Conservation (phyloP, 1,140 invertebrate genomes). For the Drosophila lacertosa region DNA sequence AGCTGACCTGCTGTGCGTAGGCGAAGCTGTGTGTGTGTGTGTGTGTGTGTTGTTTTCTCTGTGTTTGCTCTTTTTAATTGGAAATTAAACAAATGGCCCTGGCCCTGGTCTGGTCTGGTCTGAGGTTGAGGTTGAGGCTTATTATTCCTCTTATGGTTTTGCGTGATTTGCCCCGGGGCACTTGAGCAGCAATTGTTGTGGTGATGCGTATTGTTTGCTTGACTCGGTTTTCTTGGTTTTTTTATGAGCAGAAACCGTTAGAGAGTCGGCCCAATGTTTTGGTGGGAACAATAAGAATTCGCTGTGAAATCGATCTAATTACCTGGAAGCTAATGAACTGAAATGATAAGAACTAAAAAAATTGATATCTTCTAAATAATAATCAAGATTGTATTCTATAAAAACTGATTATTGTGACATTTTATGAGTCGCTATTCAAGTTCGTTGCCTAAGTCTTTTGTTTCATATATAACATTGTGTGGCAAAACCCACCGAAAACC, state of each 20-base stretch:
- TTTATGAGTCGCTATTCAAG: slow-evolving; percentile 20
- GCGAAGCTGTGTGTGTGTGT: slow-evolving; percentile 56
- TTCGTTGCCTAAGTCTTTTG: slow-evolving; percentile 74
- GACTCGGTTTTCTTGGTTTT: slow-evolving; percentile 61
- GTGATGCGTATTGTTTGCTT: slow-evolving; percentile 42
- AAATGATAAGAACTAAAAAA: slow-evolving; percentile 18
- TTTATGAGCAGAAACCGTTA: slow-evolving; percentile 72
- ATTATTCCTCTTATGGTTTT: slow-evolving; percentile 67
- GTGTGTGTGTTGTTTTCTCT: slow-evolving; percentile 21
- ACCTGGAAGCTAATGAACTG: slow-evolving; percentile 58
- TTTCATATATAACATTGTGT: slow-evolving; percentile 23
- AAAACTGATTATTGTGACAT: background rate
- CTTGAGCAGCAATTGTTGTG: slow-evolving; percentile 76
- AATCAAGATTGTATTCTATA: slow-evolving; percentile 17
- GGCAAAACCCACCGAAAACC: slow-evolving; percentile 26
- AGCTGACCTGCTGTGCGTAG: slow-evolving; percentile 74
- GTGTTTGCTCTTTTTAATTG: slow-evolving; percentile 81
- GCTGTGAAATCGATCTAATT: slow-evolving; percentile 59
- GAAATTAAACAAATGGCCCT: slow-evolving; percentile 78
- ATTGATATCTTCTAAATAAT: background rate
- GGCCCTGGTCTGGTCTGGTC: too few relatives aligned
- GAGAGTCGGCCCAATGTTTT: slow-evolving; percentile 46
- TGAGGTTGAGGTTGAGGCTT: slow-evolving; percentile 28
- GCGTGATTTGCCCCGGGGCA: slow-evolving; percentile 70
- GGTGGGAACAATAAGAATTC: slow-evolving; percentile 63